A percentile compares a stretch with the other conserved stretches of the same genome.
These are phyloP conservation scores for Poeciliopsis infans DNA, from an alignment of 2,797 vertebrate genomes.

Conservation along the genomic window DNA sequence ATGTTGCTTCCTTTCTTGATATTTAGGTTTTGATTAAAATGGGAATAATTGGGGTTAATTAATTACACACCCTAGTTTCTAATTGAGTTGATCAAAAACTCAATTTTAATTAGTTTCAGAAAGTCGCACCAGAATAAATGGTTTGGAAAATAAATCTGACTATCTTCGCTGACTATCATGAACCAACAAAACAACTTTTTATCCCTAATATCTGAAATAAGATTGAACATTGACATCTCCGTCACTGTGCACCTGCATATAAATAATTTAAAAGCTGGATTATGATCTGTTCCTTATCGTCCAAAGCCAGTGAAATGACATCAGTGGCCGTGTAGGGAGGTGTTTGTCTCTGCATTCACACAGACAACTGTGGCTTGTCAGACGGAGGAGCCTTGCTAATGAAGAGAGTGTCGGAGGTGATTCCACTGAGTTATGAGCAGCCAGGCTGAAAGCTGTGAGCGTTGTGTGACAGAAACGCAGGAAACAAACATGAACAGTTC, in stretches of 20 bases:
- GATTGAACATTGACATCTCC: not conserved
- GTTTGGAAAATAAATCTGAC: not conserved
- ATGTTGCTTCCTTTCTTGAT: too few species aligned
- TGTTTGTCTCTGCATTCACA: not conserved
- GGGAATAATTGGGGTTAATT: too few species aligned
- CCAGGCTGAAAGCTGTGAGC: conserved; percentile 14
- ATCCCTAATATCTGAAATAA: not conserved
- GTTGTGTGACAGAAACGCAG: conserved; percentile 7
- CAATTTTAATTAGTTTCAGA: too few species aligned
- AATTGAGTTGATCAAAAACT: too few species aligned
- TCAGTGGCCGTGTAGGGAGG: not conserved
- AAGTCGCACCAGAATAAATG: not conserved
- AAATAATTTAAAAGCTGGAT: not conserved
- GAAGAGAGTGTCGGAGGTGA: conserved; percentile 24
- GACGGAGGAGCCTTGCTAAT: conserved; percentile 24
- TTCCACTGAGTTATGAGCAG: conserved; percentile 21
- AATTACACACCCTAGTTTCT: too few species aligned
- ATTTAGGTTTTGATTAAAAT: too few species aligned
- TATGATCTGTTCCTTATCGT: not conserved
- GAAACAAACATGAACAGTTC: not conserved
- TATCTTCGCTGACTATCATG: not conserved
- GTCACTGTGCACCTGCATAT: not conserved
- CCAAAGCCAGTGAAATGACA: not conserved
- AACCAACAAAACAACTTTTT: not conserved
- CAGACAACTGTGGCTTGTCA: conserved; percentile 7